A percentile compares a stretch with the other conserved stretches of the same genome.
Conservation (phyloP, 2,113 vertebrate species). For the Globicephala melas region DNA sequence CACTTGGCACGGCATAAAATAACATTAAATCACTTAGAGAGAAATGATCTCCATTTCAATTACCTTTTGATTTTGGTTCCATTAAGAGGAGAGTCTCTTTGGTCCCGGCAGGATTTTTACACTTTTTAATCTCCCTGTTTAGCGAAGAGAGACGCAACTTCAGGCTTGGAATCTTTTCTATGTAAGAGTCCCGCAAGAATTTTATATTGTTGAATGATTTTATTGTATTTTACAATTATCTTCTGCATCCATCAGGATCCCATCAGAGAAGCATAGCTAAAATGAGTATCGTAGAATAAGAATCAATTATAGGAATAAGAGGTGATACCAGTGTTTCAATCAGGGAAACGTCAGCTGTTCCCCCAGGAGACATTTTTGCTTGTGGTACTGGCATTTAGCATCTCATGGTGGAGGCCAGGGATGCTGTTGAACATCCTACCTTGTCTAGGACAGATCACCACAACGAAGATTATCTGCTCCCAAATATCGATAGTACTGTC, state of each 20-base stretch:
- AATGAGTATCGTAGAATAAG: neutral
- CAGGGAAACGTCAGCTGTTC: fast-evolving
- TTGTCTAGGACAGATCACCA: too few species aligned
- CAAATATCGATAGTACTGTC: neutral
- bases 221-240: neutral
- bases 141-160: neutral
- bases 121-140: neutral
- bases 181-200: neutral
- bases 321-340: too few species aligned
- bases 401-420: neutral
- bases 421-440: too few species aligned
- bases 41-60: neutral
- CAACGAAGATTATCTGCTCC: too few species aligned
- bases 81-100: neutral
- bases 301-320: neutral
- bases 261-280: neutral
- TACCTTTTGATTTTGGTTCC: neutral
- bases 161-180: neutral
- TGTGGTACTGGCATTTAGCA: neutral
- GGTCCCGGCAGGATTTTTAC: neutral
- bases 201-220: neutral
- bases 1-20: too few species aligned
- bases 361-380: neutral
- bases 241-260: neutral
- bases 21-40: neutral